Percentiles rank a stretch among this genome's conserved stretches.
These are phyloP conservation scores for Mormyrus proboscirostris DNA, from an alignment of 2,797 vertebrate species.

Conservation along the genomic window DNA sequence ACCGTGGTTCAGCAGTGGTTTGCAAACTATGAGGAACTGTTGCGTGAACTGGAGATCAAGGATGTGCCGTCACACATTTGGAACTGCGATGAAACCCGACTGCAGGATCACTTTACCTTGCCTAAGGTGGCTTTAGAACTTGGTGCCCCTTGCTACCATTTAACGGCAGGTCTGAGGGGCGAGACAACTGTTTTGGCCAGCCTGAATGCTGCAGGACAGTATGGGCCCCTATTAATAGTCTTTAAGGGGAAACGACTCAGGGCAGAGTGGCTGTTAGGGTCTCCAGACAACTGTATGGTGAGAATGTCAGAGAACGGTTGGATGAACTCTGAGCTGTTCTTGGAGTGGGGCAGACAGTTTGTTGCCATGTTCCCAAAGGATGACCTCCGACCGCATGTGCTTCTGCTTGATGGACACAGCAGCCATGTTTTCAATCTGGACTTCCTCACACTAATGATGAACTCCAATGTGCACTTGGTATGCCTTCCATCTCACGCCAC, in stretches of 20 bases:
- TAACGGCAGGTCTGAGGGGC: conserved; percentile 10
- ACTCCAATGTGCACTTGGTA: background rate
- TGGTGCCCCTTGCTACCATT: background rate
- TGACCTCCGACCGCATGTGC: background rate
- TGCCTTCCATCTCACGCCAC: background rate
- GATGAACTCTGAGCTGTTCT: conserved; percentile 15
- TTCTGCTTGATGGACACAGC: conserved; percentile 5
- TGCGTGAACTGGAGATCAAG: background rate
- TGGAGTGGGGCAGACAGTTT: conserved; percentile 10
- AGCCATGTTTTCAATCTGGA: conserved; percentile 2
- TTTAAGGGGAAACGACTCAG: conserved; percentile 8
- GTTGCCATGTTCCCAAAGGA: background rate
- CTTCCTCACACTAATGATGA: conserved; percentile 12
- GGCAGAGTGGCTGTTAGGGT: background rate
- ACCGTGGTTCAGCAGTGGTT: background rate
- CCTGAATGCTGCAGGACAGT: conserved; percentile 24
- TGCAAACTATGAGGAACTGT: background rate
- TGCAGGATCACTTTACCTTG: background rate
- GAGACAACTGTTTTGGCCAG: conserved; percentile 19
- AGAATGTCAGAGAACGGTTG: conserved; percentile 18
- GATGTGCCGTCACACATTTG: conserved; percentile 27
- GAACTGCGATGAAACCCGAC: conserved; percentile 21
- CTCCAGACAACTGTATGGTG: conserved; percentile 13
- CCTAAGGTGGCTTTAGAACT: background rate
- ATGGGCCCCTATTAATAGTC: conserved; percentile 14